These are phyloP conservation scores for Napeogenes inachia DNA, from an alignment of 2,888 invertebrate species.

Conservation along the genomic window DNA sequence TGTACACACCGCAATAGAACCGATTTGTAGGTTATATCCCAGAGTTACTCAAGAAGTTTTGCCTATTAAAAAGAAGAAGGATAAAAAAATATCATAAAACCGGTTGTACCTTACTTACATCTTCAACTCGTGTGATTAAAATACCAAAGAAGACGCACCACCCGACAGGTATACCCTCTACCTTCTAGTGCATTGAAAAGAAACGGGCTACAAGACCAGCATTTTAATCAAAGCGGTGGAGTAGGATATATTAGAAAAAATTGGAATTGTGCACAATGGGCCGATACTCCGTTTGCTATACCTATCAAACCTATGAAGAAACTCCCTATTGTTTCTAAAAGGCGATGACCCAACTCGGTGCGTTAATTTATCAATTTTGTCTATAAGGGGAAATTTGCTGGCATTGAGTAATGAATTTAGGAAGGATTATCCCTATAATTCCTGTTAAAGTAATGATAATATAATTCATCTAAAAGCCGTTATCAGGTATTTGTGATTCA, in stretches of 20 bases:
- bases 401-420: conserved; percentile 31
- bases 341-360: conserved; percentile 44
- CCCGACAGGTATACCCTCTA: conserved; percentile 54
- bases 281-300: conserved; percentile 48
- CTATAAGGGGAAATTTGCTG: conserved; percentile 30
- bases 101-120: too few species aligned
- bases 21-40: conserved; percentile 47
- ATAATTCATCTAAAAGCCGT: not conserved
- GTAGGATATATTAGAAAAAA: conserved; percentile 61
- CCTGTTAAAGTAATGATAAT: conserved; percentile 17
- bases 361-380: conserved; percentile 40
- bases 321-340: conserved; percentile 49
- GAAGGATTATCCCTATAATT: conserved; percentile 23
- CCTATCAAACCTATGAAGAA: conserved; percentile 62
- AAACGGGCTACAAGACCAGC: conserved; percentile 67
- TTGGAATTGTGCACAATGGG: conserved; percentile 52
- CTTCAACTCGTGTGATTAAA: not conserved
- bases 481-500: conserved; percentile 9
- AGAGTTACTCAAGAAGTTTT: conserved; percentile 57
- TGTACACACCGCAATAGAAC: conserved; percentile 54
- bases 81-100: conserved; percentile 37
- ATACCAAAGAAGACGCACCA: conserved; percentile 24
- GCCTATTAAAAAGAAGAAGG: conserved; percentile 52
- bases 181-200: conserved; percentile 65
- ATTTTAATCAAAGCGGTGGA: conserved; percentile 57